A percentile compares a stretch with the other conserved stretches of the same genome.
phyloP scores from a whole-genome alignment of 1,140 invertebrate species.

The Dinoponera quadriceps region DNA sequence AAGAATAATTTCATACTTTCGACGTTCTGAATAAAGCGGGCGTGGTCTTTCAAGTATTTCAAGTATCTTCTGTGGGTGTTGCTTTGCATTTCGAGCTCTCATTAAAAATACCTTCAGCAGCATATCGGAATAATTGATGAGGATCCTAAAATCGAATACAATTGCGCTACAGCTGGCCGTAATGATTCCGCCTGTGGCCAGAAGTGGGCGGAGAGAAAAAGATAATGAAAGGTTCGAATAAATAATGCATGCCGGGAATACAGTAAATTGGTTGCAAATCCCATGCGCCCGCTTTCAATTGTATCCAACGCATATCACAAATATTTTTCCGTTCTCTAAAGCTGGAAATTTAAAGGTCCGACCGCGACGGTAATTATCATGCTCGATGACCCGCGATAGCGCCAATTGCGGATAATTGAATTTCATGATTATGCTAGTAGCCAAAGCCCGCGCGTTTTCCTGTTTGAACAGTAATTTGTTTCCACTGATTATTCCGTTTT shows the following conservation, averaged over 20 bases:
- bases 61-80: background rate
- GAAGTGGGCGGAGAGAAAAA: slow-evolving; percentile 24
- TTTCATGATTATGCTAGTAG: slow-evolving; percentile 52
- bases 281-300: slow-evolving; percentile 39
- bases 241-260: slow-evolving; percentile 52
- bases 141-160: background rate
- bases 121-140: background rate
- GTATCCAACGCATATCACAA: slow-evolving; percentile 34
- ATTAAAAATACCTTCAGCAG: background rate
- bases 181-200: slow-evolving; percentile 9
- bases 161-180: background rate
- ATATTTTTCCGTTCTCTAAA: slow-evolving; percentile 63
- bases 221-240: slow-evolving; percentile 48
- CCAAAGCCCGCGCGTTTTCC: slow-evolving; percentile 13
- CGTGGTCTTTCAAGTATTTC: background rate
- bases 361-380: slow-evolving; percentile 49
- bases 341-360: slow-evolving; percentile 63
- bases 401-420: slow-evolving; percentile 59
- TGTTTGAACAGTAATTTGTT: slow-evolving; percentile 42
- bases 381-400: slow-evolving; percentile 60
- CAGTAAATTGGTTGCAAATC: slow-evolving; percentile 61
- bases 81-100: background rate
- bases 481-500: slow-evolving; percentile 39
- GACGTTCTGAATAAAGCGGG: background rate
- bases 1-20: background rate